phyloP scores from a whole-genome alignment of 92 coral and sea anemone genomes.

The Parazoanthus swiftii region DNA sequence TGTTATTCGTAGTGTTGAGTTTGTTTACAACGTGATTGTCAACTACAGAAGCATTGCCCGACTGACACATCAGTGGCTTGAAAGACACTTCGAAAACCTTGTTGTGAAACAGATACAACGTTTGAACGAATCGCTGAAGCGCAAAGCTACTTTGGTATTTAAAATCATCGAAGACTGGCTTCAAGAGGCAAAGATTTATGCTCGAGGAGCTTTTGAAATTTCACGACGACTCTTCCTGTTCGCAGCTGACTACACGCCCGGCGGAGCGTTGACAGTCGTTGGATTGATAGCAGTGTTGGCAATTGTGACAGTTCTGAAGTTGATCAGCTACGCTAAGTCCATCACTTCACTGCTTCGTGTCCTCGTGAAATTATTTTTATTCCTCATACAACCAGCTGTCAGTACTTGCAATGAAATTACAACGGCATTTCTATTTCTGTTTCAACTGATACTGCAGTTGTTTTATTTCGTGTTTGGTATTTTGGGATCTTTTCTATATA shows the following conservation, averaged over 20 bases:
- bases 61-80: slow-evolving; percentile 1
- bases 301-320: slow-evolving; percentile 5
- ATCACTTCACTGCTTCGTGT: slow-evolving; percentile 7
- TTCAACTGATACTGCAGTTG: neutral
- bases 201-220: slow-evolving; percentile 33
- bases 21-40: slow-evolving; percentile 24
- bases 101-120: slow-evolving; percentile 12
- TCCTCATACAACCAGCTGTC: slow-evolving; percentile 35
- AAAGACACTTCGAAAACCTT: slow-evolving; percentile 11
- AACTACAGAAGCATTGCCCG: neutral
- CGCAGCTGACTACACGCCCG: slow-evolving; percentile 14
- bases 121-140: slow-evolving; percentile 29
- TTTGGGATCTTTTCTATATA: neutral
- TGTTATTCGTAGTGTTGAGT: neutral
- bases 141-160: neutral
- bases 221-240: slow-evolving; percentile 5
- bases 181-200: slow-evolving; percentile 29
- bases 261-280: slow-evolving; percentile 7
- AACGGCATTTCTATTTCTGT: neutral
- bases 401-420: slow-evolving; percentile 30
- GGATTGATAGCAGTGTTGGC: neutral
- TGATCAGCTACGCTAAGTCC: slow-evolving; percentile 25
- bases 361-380: neutral
- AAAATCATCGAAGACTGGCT: neutral
- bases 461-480: neutral